These are phyloP conservation scores for Apteryx owenii DNA, from an alignment of 2,113 vertebrate genomes.

Conservation along the genomic window DNA sequence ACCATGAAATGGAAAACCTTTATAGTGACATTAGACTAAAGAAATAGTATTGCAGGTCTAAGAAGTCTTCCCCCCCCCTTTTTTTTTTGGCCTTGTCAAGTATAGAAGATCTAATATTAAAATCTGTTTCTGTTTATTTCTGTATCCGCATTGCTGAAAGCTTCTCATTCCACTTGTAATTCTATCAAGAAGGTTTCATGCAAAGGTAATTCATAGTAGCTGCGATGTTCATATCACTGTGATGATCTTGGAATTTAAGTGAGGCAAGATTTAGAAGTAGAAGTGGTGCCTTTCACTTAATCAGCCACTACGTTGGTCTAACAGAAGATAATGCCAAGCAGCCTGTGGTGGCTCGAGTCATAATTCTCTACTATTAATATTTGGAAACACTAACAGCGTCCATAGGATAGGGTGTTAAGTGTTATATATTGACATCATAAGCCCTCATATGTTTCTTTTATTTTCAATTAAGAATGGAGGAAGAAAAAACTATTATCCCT, in stretches of 20 bases:
- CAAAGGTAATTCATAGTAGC: neutral
- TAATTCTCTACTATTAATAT: neutral
- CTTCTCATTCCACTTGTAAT: constrained; percentile 17
- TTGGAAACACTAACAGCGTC: neutral
- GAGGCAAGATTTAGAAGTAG: neutral
- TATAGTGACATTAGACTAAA: neutral
- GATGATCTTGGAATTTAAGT: neutral
- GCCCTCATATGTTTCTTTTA: neutral
- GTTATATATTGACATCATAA: neutral
- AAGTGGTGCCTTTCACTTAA: neutral
- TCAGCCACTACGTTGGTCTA: neutral
- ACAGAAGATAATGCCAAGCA: neutral
- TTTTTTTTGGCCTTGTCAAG: neutral
- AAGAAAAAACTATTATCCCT: neutral
- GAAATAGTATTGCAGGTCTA: neutral
- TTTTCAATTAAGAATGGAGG: neutral
- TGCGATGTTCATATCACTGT: neutral
- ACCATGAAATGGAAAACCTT: neutral
- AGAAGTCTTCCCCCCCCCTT: neutral
- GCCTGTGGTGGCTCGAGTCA: neutral
- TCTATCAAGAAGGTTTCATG: constrained; percentile 38
- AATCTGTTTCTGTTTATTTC: constrained; percentile 29
- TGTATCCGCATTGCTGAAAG: neutral
- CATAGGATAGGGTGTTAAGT: neutral
- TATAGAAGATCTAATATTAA: neutral